Evolutionary conservation across 2,888 invertebrate genomes (phyloP), one percentile per base, ranked within the genome.

Genomic region (Glyphotaelius pellucidus): DNA sequence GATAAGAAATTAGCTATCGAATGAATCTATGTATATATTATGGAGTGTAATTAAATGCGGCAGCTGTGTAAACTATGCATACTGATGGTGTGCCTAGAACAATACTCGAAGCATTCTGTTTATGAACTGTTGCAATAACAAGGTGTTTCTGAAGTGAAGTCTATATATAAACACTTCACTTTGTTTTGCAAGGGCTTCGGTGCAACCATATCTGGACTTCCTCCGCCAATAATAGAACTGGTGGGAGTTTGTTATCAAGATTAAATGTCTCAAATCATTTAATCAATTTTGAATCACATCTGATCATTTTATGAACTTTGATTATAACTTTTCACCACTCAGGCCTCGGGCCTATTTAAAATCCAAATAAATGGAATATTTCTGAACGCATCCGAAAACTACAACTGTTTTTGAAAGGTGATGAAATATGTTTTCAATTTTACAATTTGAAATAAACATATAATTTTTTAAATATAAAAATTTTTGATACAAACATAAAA

Each of bases 81-180:
- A 35, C 35, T 25, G 35, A 83, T 83, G 83, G 15, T 83, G 19
- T 25, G 83, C 35, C 12, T 19, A 31, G 35, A 83, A 83, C 83
- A 83, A 83, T 67, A 67, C 67, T 83, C 25, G 83, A 83, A 83
- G 35, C 83, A 83, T 35, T 35, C 35, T 83, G 35, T 83, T 83
- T 83, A 83, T 83, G 83, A 83, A 25, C 83, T 83, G 35, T 83
- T 35, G 83, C 32, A 19, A 38, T 38, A 83, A 83, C 83, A 83
- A 38, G 25, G 35, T 32, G 83, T 83, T 83, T 38, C 83, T 19
- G n/a, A 87, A 12, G 35, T 19, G n/a, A 87, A 12, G 31, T 87
- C 42, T 87, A 47, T 47, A 14, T 87, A 25, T 67, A 25, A 67
- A 67, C 67, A 67, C n/a, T 67, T 67, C 67, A 67, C 67, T 67